Percentiles rank a stretch among this genome's conserved stretches.
Conservation (phyloP, 2,113 vertebrate genomes). For the Peromyscus polionotus region DNA sequence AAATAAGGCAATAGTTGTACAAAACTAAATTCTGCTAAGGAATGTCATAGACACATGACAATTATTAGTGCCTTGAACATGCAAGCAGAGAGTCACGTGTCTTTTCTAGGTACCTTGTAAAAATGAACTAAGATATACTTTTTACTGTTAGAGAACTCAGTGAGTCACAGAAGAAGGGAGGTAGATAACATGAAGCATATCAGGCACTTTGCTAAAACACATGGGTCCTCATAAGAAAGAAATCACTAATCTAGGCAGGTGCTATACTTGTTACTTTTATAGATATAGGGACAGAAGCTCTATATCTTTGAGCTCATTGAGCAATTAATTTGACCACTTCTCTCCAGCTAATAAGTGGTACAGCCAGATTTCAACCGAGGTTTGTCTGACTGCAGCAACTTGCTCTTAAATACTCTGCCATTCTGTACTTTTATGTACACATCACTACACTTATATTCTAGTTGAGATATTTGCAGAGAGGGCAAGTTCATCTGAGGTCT, state of each 20-base stretch:
- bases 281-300: background rate
- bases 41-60: slow-evolving; percentile 3
- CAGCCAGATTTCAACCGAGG: background rate
- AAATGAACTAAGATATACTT: slow-evolving; percentile 4
- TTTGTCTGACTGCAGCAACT: background rate
- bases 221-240: slow-evolving; percentile 7
- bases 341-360: background rate
- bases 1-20: slow-evolving; percentile 37
- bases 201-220: background rate
- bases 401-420: slow-evolving; percentile 20
- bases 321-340: background rate
- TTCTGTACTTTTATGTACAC: background rate
- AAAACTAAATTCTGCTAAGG: slow-evolving; percentile 57
- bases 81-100: background rate
- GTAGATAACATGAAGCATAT: background rate
- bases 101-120: background rate
- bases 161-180: background rate
- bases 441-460: slow-evolving; percentile 25
- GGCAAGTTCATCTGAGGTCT: background rate
- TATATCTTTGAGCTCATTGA: background rate
- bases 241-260: background rate
- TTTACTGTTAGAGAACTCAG: background rate
- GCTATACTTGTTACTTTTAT: background rate
- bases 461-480: slow-evolving; percentile 19
- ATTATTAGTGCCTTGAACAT: slow-evolving; percentile 49